Evolutionary conservation across 1,140 invertebrate genomes (phyloP).

Genomic region (Chrysopa pallens): DNA sequence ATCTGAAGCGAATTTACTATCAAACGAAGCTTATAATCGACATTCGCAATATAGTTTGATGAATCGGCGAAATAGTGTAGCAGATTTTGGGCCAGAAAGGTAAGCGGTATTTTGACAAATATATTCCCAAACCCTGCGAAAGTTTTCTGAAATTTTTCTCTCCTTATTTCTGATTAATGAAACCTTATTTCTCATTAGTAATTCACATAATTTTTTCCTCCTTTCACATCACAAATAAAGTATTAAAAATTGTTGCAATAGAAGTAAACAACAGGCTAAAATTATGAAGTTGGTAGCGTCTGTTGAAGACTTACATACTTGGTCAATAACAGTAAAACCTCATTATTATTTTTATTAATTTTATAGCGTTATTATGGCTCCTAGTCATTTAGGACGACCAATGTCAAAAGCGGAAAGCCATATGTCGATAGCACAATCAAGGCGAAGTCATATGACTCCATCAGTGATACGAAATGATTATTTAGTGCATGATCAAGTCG

Average conservation of each 20-base stretch:
- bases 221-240: too few species aligned
- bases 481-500: slow-evolving; percentile 24
- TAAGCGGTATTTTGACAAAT: too few species aligned
- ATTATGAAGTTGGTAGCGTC: too few species aligned
- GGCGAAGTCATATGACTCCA: slow-evolving; percentile 18
- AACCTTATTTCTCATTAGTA: too few species aligned
- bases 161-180: too few species aligned
- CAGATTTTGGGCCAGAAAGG: slow-evolving; percentile 30
- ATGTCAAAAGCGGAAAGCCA: slow-evolving; percentile 37
- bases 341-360: not conserved
- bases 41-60: slow-evolving; percentile 22
- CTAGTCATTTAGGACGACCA: slow-evolving; percentile 29
- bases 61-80: slow-evolving; percentile 41
- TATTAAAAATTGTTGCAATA: too few species aligned
- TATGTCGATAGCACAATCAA: slow-evolving; percentile 27
- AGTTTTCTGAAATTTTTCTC: too few species aligned
- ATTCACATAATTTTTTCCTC: too few species aligned
- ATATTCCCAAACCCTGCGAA: too few species aligned
- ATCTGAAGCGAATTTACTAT: slow-evolving; percentile 60
- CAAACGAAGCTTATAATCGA: slow-evolving; percentile 25
- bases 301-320: too few species aligned
- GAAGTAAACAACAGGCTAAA: too few species aligned
- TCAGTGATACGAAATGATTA: slow-evolving; percentile 31
- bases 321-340: too few species aligned
- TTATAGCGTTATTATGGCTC: slow-evolving; percentile 24